Conservation (phyloP, 2,113 vertebrate genomes). For the Crypturellus undulatus region DNA sequence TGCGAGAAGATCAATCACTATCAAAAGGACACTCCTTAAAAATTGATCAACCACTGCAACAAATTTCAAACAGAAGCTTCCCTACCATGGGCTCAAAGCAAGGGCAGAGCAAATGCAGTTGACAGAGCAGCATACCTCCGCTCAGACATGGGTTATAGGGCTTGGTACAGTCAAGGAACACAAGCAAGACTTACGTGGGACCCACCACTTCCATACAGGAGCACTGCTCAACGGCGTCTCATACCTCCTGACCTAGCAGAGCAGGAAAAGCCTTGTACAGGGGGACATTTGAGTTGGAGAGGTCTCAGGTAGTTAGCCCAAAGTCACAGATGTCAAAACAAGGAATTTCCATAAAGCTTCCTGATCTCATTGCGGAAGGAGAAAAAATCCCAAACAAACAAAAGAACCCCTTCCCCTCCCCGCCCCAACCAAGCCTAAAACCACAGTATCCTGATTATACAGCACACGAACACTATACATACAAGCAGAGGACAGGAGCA, state of each 20-base stretch:
- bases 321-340: background rate
- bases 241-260: background rate
- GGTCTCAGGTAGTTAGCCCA: background rate
- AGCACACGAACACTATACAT: background rate
- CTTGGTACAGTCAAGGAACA: background rate
- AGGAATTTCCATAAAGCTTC: fast-evolving
- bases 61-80: background rate
- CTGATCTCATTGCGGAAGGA: background rate
- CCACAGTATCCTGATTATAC: fast-evolving
- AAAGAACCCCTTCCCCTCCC: no score
- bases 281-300: background rate
- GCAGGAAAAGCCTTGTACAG: background rate
- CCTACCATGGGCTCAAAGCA: background rate
- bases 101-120: background rate
- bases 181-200: background rate
- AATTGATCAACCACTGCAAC: background rate
- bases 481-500: background rate
- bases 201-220: background rate
- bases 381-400: no score
- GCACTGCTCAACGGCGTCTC: background rate
- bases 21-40: background rate
- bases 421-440: background rate
- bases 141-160: background rate
- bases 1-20: no score
- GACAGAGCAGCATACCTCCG: fast-evolving